These are phyloP conservation scores for Taphrorychus bicolor DNA, from an alignment of 2,888 invertebrate species.

Conservation along the genomic window DNA sequence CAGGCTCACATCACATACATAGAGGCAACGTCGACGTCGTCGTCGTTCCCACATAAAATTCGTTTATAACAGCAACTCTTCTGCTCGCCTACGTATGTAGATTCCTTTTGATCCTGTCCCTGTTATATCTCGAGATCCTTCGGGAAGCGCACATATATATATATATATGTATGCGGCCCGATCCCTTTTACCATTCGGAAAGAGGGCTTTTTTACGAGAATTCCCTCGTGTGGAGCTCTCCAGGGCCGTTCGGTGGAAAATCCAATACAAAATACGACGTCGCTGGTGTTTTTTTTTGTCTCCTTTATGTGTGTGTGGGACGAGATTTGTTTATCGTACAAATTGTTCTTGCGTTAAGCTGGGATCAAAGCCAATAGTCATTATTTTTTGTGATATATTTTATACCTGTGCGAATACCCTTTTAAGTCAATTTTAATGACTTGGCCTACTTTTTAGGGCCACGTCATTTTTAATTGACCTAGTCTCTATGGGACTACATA, in stretches of 20 bases:
- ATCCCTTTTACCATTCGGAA: conserved; percentile 39
- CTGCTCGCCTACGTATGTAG: conserved; percentile 51
- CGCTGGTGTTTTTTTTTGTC: conserved; percentile 27
- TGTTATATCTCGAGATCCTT: conserved; percentile 40
- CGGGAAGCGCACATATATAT: conserved; percentile 40
- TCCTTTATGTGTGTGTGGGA: conserved; percentile 2
- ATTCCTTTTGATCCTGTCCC: conserved; percentile 55
- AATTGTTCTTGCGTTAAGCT: conserved; percentile 28
- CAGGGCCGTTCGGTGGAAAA: conserved; percentile 38
- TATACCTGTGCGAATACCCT: too few species aligned
- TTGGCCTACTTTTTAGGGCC: too few species aligned
- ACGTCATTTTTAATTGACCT: too few species aligned
- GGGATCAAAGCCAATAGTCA: conserved; percentile 14
- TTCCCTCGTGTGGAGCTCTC: conserved; percentile 38
- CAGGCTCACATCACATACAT: conserved; percentile 41
- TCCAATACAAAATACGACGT: conserved; percentile 37
- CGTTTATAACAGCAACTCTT: conserved; percentile 42
- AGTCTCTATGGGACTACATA: too few species aligned
- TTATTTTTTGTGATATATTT: conserved; percentile 10
- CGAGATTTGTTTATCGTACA: conserved; percentile 38
- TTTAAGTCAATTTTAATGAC: too few species aligned
- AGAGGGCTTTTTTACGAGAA: conserved; percentile 39
- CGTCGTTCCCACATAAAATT: conserved; percentile 39
- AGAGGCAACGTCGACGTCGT: conserved; percentile 30
- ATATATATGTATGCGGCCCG: conserved; percentile 32